A percentile compares a stretch with the other conserved stretches of the same genome.
These are phyloP conservation scores for Hirtodrosophila trivittata DNA, from an alignment of 2,888 invertebrate genomes.

Conservation along the genomic window DNA sequence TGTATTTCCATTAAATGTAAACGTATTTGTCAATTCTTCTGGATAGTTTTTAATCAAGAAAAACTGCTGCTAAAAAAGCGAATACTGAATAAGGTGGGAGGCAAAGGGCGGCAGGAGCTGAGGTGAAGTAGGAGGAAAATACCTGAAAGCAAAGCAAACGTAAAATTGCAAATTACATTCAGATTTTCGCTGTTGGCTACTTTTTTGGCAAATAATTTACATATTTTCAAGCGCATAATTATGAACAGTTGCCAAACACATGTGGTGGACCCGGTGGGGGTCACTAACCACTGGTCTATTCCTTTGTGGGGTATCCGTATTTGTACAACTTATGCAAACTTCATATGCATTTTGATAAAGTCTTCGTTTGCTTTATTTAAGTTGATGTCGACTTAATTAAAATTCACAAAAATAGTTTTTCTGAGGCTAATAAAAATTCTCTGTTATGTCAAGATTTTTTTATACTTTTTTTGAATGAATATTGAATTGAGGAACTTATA, in stretches of 20 bases:
- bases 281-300: too few species aligned
- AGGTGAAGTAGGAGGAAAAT: background rate
- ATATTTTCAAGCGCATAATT: constrained; percentile 67
- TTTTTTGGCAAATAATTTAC: constrained; percentile 36
- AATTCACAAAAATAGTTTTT: too few species aligned
- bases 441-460: constrained; percentile 7
- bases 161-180: constrained; percentile 28
- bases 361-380: constrained; percentile 62
- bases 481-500: too few species aligned
- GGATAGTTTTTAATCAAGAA: too few species aligned
- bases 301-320: background rate
- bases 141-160: constrained; percentile 26
- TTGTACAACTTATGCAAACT: constrained; percentile 45
- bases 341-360: constrained; percentile 51
- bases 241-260: constrained; percentile 31
- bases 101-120: too few species aligned
- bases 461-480: constrained; percentile 6
- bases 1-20: too few species aligned
- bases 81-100: too few species aligned
- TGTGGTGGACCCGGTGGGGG: background rate
- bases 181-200: constrained; percentile 24
- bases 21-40: too few species aligned
- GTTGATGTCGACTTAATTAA: constrained; percentile 42
- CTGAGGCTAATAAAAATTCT: background rate
- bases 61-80: too few species aligned